Evolutionary conservation across 2,797 vertebrate species (phyloP).

Genomic region (Balearica regulorum): DNA sequence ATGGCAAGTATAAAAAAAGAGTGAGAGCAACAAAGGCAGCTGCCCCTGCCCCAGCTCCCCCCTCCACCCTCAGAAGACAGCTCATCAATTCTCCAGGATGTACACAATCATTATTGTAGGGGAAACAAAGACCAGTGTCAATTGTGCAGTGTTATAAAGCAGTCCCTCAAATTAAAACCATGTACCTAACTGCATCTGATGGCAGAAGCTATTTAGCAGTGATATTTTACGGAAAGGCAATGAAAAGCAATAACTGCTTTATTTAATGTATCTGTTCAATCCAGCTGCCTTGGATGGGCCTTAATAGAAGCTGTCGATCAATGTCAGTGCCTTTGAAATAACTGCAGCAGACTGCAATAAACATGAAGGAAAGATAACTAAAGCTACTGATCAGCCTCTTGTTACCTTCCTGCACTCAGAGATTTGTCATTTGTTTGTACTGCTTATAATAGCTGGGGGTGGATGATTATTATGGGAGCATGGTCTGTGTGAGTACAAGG

Average conservation of each 20-base stretch:
- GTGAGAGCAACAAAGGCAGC: slow-evolving; percentile 78
- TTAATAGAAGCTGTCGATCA: slow-evolving; percentile 99
- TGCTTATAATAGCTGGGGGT: slow-evolving; percentile 75
- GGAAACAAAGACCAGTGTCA: slow-evolving; percentile 91
- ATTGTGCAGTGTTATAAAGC: slow-evolving; percentile 86
- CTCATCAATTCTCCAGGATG: slow-evolving; percentile 93
- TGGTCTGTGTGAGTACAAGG: background rate
- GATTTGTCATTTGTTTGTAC: slow-evolving; percentile 88
- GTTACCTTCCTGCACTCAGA: slow-evolving; percentile 83
- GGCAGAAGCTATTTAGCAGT: slow-evolving; percentile 91
- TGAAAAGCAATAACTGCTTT: slow-evolving; percentile 97
- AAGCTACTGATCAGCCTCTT: slow-evolving; percentile 82
- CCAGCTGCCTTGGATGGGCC: slow-evolving; percentile 88
- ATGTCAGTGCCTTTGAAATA: slow-evolving; percentile 87
- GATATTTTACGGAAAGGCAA: slow-evolving; percentile 93
- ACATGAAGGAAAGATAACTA: slow-evolving; percentile 90
- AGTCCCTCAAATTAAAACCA: slow-evolving; percentile 98
- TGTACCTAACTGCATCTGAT: slow-evolving; percentile 93
- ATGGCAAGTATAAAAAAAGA: slow-evolving; percentile 79
- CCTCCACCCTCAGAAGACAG: slow-evolving; percentile 77
- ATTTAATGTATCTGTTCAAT: slow-evolving; percentile 97
- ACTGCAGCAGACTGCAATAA: slow-evolving; percentile 91
- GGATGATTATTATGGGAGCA: slow-evolving; percentile 65
- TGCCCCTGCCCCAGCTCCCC: background rate
- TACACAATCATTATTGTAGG: slow-evolving; percentile 88